phyloP scores from a whole-genome alignment of 2,888 invertebrate species.

The Volucella inanis region DNA sequence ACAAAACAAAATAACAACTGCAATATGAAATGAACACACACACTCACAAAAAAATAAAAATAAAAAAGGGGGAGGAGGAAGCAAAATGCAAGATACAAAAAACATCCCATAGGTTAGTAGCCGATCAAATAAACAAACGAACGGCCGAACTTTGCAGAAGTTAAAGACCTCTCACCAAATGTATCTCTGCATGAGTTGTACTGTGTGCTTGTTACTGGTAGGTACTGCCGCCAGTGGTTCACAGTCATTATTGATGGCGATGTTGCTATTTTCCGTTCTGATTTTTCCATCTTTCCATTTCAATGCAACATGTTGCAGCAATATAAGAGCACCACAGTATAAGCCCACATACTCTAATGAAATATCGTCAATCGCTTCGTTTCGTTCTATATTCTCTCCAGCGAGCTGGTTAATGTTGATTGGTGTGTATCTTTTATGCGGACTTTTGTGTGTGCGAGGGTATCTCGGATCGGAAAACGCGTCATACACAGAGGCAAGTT shows the following conservation, averaged over 20 bases:
- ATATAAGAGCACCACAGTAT: slow-evolving; percentile 29
- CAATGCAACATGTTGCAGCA: slow-evolving; percentile 71
- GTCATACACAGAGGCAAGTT: not conserved
- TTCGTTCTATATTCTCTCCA: too few relatives aligned
- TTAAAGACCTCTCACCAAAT: slow-evolving; percentile 74
- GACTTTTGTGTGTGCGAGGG: not conserved
- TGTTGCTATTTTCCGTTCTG: slow-evolving; percentile 64
- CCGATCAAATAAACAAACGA: slow-evolving; percentile 75
- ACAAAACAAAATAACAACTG: slow-evolving; percentile 64
- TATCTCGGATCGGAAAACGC: slow-evolving; percentile 2
- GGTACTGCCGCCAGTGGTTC: too few relatives aligned
- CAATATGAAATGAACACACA: slow-evolving; percentile 35
- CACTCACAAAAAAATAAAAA: slow-evolving; percentile 17
- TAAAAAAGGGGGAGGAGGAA: slow-evolving; percentile 52
- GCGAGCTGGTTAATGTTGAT: slow-evolving; percentile 1
- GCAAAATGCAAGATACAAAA: slow-evolving; percentile 65
- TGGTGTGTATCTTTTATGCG: not conserved
- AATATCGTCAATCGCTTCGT: not conserved
- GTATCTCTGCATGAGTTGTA: slow-evolving; percentile 47
- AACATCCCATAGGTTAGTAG: slow-evolving; percentile 74
- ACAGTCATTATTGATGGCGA: not conserved
- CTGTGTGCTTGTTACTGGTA: slow-evolving; percentile 1
- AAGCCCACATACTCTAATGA: not conserved
- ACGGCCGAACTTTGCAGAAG: slow-evolving; percentile 74
- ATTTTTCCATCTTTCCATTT: slow-evolving; percentile 71